Evolutionary conservation across 2,797 vertebrate species (phyloP), one percentile per base, ranked within the genome.

Genomic region (Sebastes variabilis): DNA sequence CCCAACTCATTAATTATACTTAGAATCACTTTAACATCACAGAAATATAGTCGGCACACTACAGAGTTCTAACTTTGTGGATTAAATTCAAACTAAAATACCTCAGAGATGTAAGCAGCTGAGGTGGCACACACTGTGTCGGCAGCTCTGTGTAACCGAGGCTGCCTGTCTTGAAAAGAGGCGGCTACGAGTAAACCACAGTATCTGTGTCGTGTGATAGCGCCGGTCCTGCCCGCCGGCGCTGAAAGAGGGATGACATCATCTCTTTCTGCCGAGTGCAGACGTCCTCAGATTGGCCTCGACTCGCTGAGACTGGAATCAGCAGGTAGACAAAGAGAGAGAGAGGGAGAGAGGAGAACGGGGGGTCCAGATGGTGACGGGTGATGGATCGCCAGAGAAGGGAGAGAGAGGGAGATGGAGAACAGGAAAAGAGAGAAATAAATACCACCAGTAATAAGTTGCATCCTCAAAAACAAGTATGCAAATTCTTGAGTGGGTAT

Each of bases 201-300:
- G 77, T 22, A 34, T 90, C 68, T 38, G 85, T 58, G 89, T 69
- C 4, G 80, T 58, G 83, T 42, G 79, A 66, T 75, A 59, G 75
- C 30, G 27, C 79, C 56, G 10, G 79, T 75, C 29, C 81, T 91
- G 88, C 86, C 88, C 60, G 85, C 89, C 60, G 76, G 93, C 87
- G n/a, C 84, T 74, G 81, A 83, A 85, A 88, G 75, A 79, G 75
- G 75, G 83, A 93, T 95, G 93, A 95, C 94, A 95, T 95, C 94
- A 95, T 94, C 89, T 18, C 83, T 89, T 89, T 91, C 90, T 92
- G 84, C 82, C 55, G 83, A 87, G 84, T 22, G 36, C 87, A 91
- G 88, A 79, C 88, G 81, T 90, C 86, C 88, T 91, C 84, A 74
- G 81, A 90, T 91, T 90, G 92, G 91, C 92, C 90, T 89, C 75